phyloP scores from a whole-genome alignment of 1,140 invertebrate species.

The Stratiolaelaps scimitus region DNA sequence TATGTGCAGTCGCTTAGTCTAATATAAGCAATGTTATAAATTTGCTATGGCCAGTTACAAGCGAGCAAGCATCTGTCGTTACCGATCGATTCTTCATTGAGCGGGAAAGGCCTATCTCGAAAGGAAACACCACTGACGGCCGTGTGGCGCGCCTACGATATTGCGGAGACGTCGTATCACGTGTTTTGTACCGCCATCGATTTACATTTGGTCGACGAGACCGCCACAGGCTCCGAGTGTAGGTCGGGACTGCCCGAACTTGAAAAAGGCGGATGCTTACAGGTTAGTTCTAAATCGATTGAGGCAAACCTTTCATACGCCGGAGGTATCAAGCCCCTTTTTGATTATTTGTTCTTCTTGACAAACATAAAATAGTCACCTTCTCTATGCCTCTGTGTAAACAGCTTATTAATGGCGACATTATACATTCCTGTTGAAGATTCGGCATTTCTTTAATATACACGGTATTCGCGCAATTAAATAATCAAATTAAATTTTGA shows the following conservation, averaged over 20 bases:
- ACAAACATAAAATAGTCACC: too few relatives aligned
- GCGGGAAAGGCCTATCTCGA: conserved; percentile 36
- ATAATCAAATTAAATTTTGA: conserved; percentile 26
- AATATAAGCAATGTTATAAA: neutral
- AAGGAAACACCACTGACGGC: conserved; percentile 44
- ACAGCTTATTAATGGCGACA: too few relatives aligned
- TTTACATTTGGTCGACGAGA: conserved; percentile 90
- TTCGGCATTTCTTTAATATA: too few relatives aligned
- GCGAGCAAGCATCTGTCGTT: neutral
- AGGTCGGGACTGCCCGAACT: conserved; percentile 39
- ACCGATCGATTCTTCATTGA: conserved; percentile 29
- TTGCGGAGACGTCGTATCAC: conserved; percentile 94
- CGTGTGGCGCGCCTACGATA: conserved; percentile 77
- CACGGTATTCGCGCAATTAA: too few relatives aligned
- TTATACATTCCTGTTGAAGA: too few relatives aligned
- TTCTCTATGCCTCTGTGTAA: too few relatives aligned
- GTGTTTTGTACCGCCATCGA: conserved; percentile 84
- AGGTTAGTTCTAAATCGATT: conserved; percentile 32
- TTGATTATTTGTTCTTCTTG: too few relatives aligned
- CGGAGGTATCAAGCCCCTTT: too few relatives aligned
- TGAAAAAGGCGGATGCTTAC: conserved; percentile 32
- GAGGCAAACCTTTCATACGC: conserved; percentile 9
- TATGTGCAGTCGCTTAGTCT: too few relatives aligned
- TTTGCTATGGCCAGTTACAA: conserved; percentile 14
- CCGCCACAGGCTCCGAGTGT: conserved; percentile 51